phyloP scores from a whole-genome alignment of 1,140 invertebrate species.

The Drosophila fuyamai region DNA sequence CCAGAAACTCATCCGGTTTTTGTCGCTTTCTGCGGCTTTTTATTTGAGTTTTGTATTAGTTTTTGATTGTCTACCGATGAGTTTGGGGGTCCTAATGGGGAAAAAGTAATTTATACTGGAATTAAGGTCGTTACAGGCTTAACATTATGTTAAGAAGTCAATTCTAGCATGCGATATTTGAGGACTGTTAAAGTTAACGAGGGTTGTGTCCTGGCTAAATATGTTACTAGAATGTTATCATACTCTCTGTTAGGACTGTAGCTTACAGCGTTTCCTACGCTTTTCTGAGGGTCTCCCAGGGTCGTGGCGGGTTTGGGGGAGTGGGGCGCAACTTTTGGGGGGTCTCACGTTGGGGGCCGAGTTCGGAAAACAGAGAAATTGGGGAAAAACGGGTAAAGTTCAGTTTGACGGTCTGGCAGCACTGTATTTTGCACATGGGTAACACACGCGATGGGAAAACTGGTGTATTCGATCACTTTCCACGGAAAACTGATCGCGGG shows the following conservation, averaged over 20 bases:
- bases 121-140: neutral
- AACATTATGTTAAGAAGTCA: neutral
- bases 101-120: neutral
- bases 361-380: too few relatives aligned
- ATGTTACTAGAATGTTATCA: neutral
- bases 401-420: too few relatives aligned
- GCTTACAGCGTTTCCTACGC: too few relatives aligned
- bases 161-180: constrained; percentile 56
- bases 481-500: too few relatives aligned
- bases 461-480: too few relatives aligned
- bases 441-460: too few relatives aligned
- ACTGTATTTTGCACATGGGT: too few relatives aligned
- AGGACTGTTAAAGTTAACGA: neutral
- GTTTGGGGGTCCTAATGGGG: constrained; percentile 1
- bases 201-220: constrained; percentile 49
- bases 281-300: too few relatives aligned
- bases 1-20: constrained; percentile 15
- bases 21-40: constrained; percentile 42
- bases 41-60: constrained; percentile 64
- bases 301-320: too few relatives aligned
- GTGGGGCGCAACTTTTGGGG: too few relatives aligned
- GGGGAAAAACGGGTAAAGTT: too few relatives aligned
- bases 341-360: too few relatives aligned
- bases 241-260: neutral
- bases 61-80: constrained; percentile 47